Base-by-base conservation (phyloP, 2,113 vertebrate genomes). In the Chauna torquata region DNA sequence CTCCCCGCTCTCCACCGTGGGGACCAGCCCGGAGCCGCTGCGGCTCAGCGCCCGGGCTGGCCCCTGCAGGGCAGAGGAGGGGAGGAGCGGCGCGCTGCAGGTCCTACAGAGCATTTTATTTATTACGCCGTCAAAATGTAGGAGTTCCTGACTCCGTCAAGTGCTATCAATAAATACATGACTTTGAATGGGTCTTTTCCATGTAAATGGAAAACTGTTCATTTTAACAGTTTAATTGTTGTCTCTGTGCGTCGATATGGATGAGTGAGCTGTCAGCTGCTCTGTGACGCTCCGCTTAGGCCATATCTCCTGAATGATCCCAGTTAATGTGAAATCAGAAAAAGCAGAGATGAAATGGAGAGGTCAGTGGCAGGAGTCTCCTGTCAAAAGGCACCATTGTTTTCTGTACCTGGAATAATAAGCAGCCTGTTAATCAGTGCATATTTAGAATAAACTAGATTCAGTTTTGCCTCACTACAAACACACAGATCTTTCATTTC, bases 371-470 rank as follows among this genome's bases (percentile, higher is more conserved):
- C 61, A 94, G 76, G 52, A 74, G 16, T 24, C 32, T 89, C 17
- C 40, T 86, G 72, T 90, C 71, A 91, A 59, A 74, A 81, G 64
- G 25, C 58, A 66, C 25, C 3, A 1, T 55, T 84, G 16, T 76
- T 74, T 91, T 89, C 55, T 88, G 62, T 92, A 49, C n/a, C 45
- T 79, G 83, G 23, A 38, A 76, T 91, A 84, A 85, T 66, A 74
- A 94, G 22, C 45, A 93, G 44, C 12, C 52, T 74, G 10, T 76
- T 70, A 62, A 77, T 88, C 45, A 50, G 16, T 70, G 69, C 79
- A 44, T 59, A 71, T 90, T 96, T 79, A 89, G 81, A 84, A 74
- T 68, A 91, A 68, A 84, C 75, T 85, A 24, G 28, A 69, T 86
- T 68, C 2, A 7, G 19, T 89, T 94, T 94, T 95, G 18, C 57